Evolutionary conservation across 2,113 vertebrate genomes (phyloP), one percentile per base, ranked within the genome.

Genomic region (Epinephelus moara): DNA sequence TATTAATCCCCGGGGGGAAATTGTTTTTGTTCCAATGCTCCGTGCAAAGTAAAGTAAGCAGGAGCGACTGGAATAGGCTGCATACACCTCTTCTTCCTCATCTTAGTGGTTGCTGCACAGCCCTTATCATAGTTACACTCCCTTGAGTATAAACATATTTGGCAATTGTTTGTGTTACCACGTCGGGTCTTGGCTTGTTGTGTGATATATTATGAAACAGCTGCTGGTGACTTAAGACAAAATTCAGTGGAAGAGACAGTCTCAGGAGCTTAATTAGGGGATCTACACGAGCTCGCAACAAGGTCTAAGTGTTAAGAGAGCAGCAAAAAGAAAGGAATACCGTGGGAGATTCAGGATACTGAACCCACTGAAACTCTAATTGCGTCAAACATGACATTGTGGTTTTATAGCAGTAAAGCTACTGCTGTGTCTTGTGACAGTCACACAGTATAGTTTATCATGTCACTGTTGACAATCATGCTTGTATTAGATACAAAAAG

Each of bases 261-360:
- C 89, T 85, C 88, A 0, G 37, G 89, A 86, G 88, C 47, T 87
- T 89, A 89, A 93, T 92, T 89, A 90, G 55, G 47, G 71, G 53
- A 86, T 82, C 40, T 56, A 9, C 79, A 67, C 30, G 52, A 2
- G 60, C 50, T 77, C 73, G 56, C 45, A 52, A 81, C 21, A 3
- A 80, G 86, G 64, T 80, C 80, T 76, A 70, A 71, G 78, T 55
- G 66, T 55, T 59, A 30, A 68, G 21, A 77, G 23, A 75, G 71
- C 52, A 67, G 61, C 21, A 47, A 40, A 69, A 21, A n/a, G 55
- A 33, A 49, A 50, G 10, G 10, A 55, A 49, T 70, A 45, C 37
- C 59, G 5, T 21, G 59, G 66, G 81, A 79, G 60, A n/a, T 73
- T 64, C 45, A 50, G 30, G 47, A 52, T 47, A 64, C 30, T 30